Percentiles rank a stretch among this genome's conserved stretches.
Evolutionary conservation across 2,113 vertebrate species (phyloP).

Genomic region (Ibidorhyncha struthersii): DNA sequence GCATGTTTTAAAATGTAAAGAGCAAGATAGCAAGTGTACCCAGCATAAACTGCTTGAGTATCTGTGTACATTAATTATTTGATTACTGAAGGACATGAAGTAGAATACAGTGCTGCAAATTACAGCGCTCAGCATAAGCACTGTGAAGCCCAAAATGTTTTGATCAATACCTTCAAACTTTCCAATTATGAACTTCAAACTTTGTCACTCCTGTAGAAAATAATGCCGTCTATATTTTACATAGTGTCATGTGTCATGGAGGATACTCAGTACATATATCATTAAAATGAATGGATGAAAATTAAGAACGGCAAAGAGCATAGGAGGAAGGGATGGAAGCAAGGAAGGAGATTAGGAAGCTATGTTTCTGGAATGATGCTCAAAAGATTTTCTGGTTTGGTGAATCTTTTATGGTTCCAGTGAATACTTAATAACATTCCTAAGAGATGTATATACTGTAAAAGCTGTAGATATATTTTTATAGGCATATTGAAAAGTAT

Average conservation of each 20-base stretch:
- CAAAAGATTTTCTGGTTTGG: neutral
- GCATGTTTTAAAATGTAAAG: neutral
- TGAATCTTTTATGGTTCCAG: neutral
- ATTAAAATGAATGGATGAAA: neutral
- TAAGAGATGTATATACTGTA: neutral
- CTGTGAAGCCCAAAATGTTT: neutral
- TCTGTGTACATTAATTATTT: neutral
- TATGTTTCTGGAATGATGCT: neutral
- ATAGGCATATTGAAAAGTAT: neutral
- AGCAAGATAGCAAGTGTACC: neutral
- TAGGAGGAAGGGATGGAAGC: neutral
- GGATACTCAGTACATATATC: neutral
- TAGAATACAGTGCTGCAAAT: neutral
- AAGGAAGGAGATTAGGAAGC: neutral
- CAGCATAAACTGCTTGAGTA: neutral
- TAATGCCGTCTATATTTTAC: neutral
- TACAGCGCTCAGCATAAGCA: neutral
- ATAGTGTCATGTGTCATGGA: rapidly evolving
- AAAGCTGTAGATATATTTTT: constrained; percentile 6
- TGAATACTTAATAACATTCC: neutral
- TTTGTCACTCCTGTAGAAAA: neutral
- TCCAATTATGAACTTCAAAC: neutral
- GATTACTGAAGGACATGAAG: neutral
- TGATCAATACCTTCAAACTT: neutral
- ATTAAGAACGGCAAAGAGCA: rapidly evolving